phyloP scores from a whole-genome alignment of 2,888 invertebrate species.

The Silvanus unidentatus region DNA sequence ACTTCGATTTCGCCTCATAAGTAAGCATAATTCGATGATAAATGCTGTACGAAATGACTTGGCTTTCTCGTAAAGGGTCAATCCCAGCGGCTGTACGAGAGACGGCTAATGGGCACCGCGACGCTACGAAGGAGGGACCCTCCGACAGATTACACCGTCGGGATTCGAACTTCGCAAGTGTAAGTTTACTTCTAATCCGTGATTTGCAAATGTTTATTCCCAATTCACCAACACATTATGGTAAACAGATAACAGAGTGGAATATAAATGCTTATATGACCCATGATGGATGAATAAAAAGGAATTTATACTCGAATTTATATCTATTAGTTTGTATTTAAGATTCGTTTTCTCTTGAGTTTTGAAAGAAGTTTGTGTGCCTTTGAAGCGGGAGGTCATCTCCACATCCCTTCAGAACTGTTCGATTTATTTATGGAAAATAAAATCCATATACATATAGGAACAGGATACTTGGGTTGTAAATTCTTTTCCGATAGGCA shows the following conservation, averaged over 20 bases:
- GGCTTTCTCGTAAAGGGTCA: slow-evolving; percentile 37
- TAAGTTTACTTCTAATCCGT: slow-evolving; percentile 43
- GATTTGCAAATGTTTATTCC: slow-evolving; percentile 41
- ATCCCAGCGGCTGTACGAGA: slow-evolving; percentile 33
- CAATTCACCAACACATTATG: slow-evolving; percentile 24
- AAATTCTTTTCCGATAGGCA: slow-evolving; percentile 6
- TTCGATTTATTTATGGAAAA: neutral
- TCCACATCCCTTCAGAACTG: neutral
- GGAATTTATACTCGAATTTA: no score
- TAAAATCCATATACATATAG: neutral
- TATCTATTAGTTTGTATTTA: no score
- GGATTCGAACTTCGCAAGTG: slow-evolving; percentile 41
- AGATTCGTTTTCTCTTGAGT: no score
- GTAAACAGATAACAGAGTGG: slow-evolving; percentile 13
- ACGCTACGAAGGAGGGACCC: slow-evolving; percentile 37
- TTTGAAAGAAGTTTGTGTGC: neutral
- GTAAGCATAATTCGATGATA: slow-evolving; percentile 40
- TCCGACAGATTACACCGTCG: slow-evolving; percentile 45
- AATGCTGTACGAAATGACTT: slow-evolving; percentile 36
- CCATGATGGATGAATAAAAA: neutral
- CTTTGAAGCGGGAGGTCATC: neutral
- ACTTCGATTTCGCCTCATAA: slow-evolving; percentile 33
- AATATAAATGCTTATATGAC: neutral
- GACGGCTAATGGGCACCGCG: slow-evolving; percentile 40
- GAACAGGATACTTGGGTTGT: slow-evolving; percentile 7